Conservation (phyloP, 2,797 vertebrate species). For the Pogoniulus pusillus region DNA sequence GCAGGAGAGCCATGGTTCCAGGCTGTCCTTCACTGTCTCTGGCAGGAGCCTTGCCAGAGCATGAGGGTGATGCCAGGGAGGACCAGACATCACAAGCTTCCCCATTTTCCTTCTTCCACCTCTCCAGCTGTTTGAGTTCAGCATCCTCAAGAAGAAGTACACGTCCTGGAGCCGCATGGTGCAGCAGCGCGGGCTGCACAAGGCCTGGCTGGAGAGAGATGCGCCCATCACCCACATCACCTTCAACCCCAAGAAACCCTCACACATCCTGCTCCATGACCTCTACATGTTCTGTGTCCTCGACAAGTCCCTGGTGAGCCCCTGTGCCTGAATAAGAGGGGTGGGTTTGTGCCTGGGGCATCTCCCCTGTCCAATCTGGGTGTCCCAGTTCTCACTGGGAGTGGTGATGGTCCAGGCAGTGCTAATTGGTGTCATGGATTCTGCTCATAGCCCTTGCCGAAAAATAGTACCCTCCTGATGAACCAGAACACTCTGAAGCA, state of each 20-base stretch:
- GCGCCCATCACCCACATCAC: constrained; percentile 86
- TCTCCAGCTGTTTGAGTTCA: constrained; percentile 89
- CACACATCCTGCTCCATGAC: constrained; percentile 89
- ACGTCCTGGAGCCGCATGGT: constrained; percentile 87
- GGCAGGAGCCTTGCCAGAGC: too few species aligned
- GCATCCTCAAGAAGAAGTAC: constrained; percentile 85
- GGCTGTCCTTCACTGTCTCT: neutral
- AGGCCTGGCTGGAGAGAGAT: constrained; percentile 85
- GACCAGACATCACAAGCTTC: accelerated
- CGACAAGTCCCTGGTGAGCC: constrained; percentile 89
- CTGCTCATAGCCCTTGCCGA: constrained; percentile 85
- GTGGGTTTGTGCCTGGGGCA: neutral
- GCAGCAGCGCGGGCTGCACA: constrained; percentile 86
- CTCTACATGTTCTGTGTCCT: constrained; percentile 91
- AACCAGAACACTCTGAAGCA: constrained; percentile 85
- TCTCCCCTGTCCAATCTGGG: too few species aligned
- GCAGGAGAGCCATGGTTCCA: neutral
- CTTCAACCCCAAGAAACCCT: constrained; percentile 83
- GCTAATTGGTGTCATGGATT: accelerated
- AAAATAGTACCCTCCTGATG: constrained; percentile 72
- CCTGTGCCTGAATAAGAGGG: accelerated
- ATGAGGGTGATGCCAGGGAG: accelerated
- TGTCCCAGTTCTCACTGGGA: accelerated
- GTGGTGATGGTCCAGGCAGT: accelerated
- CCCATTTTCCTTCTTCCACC: accelerated